Evolutionary conservation across 2,113 vertebrate genomes (phyloP).

Genomic region (Nestor notabilis): DNA sequence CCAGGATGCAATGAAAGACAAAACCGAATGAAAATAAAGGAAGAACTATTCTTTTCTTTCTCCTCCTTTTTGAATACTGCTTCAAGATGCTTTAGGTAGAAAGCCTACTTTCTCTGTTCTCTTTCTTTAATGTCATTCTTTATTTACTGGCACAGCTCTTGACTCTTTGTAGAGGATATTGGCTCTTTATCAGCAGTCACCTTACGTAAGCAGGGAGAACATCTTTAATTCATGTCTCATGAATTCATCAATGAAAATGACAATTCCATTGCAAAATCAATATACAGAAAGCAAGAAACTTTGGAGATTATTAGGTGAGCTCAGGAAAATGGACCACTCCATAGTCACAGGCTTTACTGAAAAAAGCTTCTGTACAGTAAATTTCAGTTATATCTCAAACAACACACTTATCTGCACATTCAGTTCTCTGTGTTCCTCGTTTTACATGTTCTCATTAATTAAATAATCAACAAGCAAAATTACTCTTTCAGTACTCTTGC

Average conservation of each 20-base stretch:
- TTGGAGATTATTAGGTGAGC: neutral
- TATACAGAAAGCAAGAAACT: neutral
- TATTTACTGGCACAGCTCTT: neutral
- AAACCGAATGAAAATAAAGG: neutral
- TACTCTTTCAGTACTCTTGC: neutral
- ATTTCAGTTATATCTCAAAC: neutral
- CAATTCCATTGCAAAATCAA: neutral
- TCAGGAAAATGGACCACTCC: neutral
- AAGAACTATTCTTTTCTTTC: neutral
- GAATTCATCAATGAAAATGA: slow-evolving; percentile 7
- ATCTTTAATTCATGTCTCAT: neutral
- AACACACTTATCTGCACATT: neutral
- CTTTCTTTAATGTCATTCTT: neutral
- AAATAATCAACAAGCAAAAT: neutral
- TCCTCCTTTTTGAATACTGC: neutral
- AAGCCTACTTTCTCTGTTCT: neutral
- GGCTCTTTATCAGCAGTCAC: neutral
- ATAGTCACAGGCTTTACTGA: neutral
- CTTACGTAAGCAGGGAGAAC: neutral
- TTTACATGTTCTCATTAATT: neutral
- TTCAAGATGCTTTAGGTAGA: neutral
- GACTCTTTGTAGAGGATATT: neutral
- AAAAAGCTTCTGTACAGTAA: neutral
- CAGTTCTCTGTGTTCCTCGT: neutral
- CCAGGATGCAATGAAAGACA: neutral